Evolutionary conservation across 1,140 invertebrate species (phyloP).

Genomic region (Planococcus citri): DNA sequence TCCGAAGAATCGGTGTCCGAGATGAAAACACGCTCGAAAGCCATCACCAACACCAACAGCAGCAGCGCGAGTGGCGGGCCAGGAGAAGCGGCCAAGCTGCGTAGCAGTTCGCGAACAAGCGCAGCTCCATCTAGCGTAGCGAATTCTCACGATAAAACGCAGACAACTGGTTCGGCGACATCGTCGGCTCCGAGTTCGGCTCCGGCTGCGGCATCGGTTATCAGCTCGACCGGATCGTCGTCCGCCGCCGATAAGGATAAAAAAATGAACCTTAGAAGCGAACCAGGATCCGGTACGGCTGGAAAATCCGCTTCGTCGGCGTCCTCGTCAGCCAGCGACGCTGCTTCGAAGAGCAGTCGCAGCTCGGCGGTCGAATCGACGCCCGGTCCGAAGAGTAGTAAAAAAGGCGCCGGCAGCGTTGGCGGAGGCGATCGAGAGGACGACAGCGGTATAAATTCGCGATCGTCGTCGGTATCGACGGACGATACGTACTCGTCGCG

Average conservation of each 20-base stretch:
- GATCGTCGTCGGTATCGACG: neutral
- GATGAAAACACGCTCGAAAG: conserved; percentile 14
- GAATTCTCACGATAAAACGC: too few species aligned
- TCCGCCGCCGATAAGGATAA: neutral
- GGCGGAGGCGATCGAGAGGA: neutral
- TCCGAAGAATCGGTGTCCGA: neutral
- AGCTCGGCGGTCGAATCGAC: too few species aligned
- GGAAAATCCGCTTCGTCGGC: neutral
- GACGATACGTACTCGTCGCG: neutral
- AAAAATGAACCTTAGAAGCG: neutral
- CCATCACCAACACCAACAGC: too few species aligned
- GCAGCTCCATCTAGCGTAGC: neutral
- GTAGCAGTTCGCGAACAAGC: neutral
- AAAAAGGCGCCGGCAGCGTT: neutral
- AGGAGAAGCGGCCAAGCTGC: neutral
- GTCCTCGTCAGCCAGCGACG: neutral
- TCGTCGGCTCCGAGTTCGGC: neutral
- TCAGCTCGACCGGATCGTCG: too few species aligned
- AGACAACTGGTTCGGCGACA: neutral
- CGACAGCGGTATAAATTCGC: conserved; percentile 12
- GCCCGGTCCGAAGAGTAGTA: neutral
- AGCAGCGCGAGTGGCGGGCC: neutral
- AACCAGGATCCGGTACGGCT: neutral
- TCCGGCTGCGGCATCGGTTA: neutral
- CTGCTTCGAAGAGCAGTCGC: too few species aligned